These are phyloP conservation scores for Lasioglossum villosulum DNA, from an alignment of 2,888 invertebrate species.

Conservation along the genomic window DNA sequence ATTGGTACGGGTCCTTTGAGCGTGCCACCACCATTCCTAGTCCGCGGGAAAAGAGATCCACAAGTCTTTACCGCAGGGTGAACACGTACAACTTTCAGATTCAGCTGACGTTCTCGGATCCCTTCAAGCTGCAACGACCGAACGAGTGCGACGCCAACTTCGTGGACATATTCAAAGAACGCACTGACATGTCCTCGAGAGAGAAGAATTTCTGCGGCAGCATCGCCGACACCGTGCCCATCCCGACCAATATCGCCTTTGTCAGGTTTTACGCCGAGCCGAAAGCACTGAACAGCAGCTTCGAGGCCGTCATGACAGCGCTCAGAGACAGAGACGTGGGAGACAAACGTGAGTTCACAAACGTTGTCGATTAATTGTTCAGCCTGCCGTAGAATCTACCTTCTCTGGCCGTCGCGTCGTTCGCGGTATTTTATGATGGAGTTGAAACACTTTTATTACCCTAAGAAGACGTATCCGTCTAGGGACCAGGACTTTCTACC, in stretches of 20 bases:
- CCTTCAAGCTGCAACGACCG: slow-evolving; percentile 88
- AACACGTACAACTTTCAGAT: slow-evolving; percentile 85
- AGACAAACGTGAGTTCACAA: slow-evolving; percentile 83
- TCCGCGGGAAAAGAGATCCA: not conserved
- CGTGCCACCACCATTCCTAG: not conserved
- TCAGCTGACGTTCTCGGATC: slow-evolving; percentile 87
- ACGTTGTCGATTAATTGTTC: slow-evolving; percentile 48
- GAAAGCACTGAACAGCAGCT: slow-evolving; percentile 87
- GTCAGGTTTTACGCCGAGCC: slow-evolving; percentile 90
- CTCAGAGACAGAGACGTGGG: slow-evolving; percentile 87
- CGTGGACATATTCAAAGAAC: slow-evolving; percentile 89
- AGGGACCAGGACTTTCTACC: too few species aligned
- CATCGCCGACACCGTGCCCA: slow-evolving; percentile 91
- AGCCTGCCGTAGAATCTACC: not conserved
- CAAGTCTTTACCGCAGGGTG: not conserved
- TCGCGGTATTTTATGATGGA: not conserved
- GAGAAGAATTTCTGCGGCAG: slow-evolving; percentile 93
- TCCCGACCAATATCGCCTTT: slow-evolving; percentile 89
- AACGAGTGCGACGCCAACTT: slow-evolving; percentile 93
- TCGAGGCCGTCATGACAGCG: slow-evolving; percentile 91
- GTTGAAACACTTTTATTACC: not conserved
- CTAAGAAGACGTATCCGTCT: not conserved
- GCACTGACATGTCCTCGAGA: slow-evolving; percentile 87
- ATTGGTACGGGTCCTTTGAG: slow-evolving; percentile 39
- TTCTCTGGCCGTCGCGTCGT: not conserved